Evolutionary conservation across 2,888 invertebrate species (phyloP).

Genomic region (Tholera decimalis): DNA sequence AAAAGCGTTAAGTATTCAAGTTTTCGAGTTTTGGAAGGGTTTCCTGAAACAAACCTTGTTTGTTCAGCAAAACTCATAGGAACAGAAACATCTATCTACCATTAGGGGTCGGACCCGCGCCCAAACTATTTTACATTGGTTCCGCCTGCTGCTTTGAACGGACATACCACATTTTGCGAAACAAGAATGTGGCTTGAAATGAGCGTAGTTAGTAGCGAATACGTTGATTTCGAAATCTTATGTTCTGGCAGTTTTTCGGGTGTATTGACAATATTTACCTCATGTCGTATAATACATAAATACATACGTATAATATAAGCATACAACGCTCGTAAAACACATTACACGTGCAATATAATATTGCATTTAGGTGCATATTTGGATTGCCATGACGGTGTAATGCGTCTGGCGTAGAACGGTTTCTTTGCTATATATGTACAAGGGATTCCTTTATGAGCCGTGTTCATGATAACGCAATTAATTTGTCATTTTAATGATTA

Average conservation of each 20-base stretch:
- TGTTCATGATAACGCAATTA: too few species aligned
- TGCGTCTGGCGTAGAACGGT: too few species aligned
- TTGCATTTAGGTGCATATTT: too few species aligned
- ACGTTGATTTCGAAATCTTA: not conserved
- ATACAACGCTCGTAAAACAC: too few species aligned
- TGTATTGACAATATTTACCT: not conserved
- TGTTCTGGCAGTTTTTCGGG: too few species aligned
- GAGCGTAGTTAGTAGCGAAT: not conserved
- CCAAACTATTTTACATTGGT: constrained; percentile 55
- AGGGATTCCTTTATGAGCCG: too few species aligned
- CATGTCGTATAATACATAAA: not conserved
- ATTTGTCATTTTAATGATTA: too few species aligned
- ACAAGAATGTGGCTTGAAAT: not conserved
- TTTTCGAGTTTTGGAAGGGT: constrained; percentile 22
- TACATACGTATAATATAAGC: too few species aligned
- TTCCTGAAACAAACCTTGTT: constrained; percentile 50
- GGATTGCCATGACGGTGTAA: too few species aligned
- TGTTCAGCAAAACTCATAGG: constrained; percentile 54
- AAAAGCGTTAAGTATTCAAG: constrained; percentile 43
- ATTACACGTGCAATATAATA: too few species aligned
- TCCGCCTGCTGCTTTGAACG: constrained; percentile 29
- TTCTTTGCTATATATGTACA: too few species aligned
- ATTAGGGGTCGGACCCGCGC: constrained; percentile 34
- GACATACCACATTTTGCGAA: constrained; percentile 8
- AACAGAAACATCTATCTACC: constrained; percentile 57